Conservation (phyloP, 2,797 vertebrate genomes). For the Chelidonichthys spinosus region DNA sequence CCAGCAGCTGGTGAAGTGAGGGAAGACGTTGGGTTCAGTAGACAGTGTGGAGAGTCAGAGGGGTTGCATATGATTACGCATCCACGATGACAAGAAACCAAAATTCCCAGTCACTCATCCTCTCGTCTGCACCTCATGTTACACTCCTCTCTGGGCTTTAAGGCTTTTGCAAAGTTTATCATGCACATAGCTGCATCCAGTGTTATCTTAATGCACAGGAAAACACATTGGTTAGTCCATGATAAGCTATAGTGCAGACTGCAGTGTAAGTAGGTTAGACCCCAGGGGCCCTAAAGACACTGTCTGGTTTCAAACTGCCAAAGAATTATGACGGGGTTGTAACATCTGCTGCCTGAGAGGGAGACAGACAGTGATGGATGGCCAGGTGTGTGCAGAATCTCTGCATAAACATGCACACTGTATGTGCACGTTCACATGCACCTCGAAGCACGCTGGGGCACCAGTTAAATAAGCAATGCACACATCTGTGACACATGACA, state of each 20-base stretch:
- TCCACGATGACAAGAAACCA: constrained; percentile 1
- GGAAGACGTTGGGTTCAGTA: constrained; percentile 22
- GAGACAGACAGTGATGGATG: constrained; percentile 82
- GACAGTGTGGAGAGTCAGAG: background rate
- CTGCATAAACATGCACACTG: constrained; percentile 37
- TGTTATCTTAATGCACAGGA: constrained; percentile 46
- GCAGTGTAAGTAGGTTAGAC: constrained; percentile 77
- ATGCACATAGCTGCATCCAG: constrained; percentile 2
- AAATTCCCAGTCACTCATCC: constrained; percentile 1
- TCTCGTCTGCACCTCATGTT: constrained; percentile 12
- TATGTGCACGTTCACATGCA: constrained; percentile 22
- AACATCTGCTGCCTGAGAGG: constrained; percentile 83
- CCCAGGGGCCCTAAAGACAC: constrained; percentile 72
- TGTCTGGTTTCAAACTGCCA: constrained; percentile 82
- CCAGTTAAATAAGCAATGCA: constrained; percentile 60
- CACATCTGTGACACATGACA: constrained; percentile 59
- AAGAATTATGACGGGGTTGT: constrained; percentile 83
- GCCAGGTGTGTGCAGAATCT: constrained; percentile 78
- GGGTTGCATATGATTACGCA: constrained; percentile 3
- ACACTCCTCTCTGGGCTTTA: constrained; percentile 10
- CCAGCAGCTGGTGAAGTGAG: constrained; percentile 29
- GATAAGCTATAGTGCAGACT: constrained; percentile 53
- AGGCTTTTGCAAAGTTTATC: constrained; percentile 10
- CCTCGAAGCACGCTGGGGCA: constrained; percentile 25
- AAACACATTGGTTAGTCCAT: constrained; percentile 50